Percentiles rank a stretch among this genome's conserved stretches.
These are phyloP conservation scores for Trissolcus brochymenae DNA, from an alignment of 2,888 invertebrate genomes.

Conservation along the genomic window DNA sequence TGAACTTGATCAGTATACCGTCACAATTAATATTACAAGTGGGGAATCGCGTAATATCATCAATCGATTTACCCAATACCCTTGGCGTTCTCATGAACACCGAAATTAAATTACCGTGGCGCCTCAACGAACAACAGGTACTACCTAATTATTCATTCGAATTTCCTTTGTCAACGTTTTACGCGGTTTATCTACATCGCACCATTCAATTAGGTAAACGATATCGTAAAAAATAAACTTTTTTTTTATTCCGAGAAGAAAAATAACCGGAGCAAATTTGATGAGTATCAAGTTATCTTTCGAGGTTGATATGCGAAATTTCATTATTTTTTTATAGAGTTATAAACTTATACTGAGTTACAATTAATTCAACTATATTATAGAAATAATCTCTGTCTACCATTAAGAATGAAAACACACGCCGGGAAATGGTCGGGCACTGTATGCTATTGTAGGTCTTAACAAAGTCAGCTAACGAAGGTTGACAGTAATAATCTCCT, in stretches of 20 bases:
- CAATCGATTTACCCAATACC: conserved; percentile 39
- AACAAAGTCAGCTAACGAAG: conserved; percentile 61
- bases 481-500: conserved; percentile 66
- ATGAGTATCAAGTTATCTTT: too few relatives aligned
- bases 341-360: conserved; percentile 16
- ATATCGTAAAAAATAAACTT: conserved; percentile 3
- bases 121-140: conserved; percentile 14
- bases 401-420: conserved; percentile 43
- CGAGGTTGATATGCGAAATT: background rate
- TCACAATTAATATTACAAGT: conserved; percentile 47
- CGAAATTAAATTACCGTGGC: conserved; percentile 36
- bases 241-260: background rate
- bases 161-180: conserved; percentile 5
- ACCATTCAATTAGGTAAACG: background rate
- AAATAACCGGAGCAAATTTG: too few relatives aligned
- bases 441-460: conserved; percentile 47
- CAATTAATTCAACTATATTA: conserved; percentile 42
- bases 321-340: conserved; percentile 15
- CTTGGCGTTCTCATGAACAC: conserved; percentile 30
- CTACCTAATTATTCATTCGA: conserved; percentile 14
- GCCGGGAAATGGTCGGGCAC: conserved; percentile 28
- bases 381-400: conserved; percentile 47
- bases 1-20: conserved; percentile 44
- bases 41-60: conserved; percentile 34
- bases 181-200: background rate